Conservation (phyloP, 2,888 invertebrate species). For the Carcina quercana region DNA sequence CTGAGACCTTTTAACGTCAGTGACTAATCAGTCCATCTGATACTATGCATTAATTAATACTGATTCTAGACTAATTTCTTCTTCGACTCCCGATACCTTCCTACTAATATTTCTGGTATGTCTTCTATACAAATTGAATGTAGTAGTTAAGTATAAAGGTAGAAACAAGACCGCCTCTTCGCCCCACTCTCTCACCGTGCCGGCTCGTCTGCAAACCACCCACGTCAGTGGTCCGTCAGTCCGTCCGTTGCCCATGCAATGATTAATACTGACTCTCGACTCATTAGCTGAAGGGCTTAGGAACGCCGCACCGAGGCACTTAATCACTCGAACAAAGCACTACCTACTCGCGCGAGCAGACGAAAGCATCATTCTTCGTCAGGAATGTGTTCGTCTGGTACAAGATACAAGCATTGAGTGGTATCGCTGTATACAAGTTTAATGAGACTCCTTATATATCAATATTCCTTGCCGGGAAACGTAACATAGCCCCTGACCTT, state of each 20-base stretch:
- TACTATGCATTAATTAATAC: too few relatives aligned
- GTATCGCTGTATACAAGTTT: too few relatives aligned
- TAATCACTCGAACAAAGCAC: slow-evolving; percentile 73
- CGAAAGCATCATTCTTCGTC: slow-evolving; percentile 74
- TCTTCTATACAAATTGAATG: too few relatives aligned
- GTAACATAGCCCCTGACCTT: too few relatives aligned
- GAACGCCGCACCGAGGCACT: slow-evolving; percentile 58
- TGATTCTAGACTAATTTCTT: too few relatives aligned
- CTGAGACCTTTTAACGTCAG: too few relatives aligned
- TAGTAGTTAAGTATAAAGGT: too few relatives aligned
- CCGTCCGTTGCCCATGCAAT: slow-evolving; percentile 59
- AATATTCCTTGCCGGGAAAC: too few relatives aligned
- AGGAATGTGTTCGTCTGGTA: slow-evolving; percentile 53
- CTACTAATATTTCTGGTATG: too few relatives aligned
- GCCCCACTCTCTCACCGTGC: neutral
- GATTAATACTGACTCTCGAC: slow-evolving; percentile 70
- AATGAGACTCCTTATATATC: too few relatives aligned
- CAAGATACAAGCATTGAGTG: slow-evolving; percentile 22
- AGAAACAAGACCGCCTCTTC: neutral
- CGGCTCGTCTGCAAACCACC: slow-evolving; percentile 39
- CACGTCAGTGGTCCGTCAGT: slow-evolving; percentile 41
- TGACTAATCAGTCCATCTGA: too few relatives aligned
- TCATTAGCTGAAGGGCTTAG: slow-evolving; percentile 74
- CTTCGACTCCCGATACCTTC: too few relatives aligned
- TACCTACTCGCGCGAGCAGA: slow-evolving; percentile 67